Evolutionary conservation across 2,888 invertebrate genomes (phyloP), one percentile per base, ranked within the genome.

Genomic region (Anagyrus pseudococci): DNA sequence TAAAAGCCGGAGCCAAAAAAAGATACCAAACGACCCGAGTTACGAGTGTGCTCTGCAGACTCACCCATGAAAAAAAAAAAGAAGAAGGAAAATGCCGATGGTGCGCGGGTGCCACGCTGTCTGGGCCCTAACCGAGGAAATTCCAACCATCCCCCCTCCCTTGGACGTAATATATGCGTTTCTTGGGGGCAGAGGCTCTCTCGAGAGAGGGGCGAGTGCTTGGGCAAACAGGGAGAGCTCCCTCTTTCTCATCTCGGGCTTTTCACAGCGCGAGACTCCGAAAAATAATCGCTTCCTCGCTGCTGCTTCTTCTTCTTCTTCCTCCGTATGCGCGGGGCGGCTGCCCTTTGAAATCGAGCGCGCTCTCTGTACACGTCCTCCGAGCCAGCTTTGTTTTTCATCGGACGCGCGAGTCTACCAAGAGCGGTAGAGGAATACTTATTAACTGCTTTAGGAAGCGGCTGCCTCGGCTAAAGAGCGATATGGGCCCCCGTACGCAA

Each of bases 101-200:
- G 1, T 26, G 29, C 19, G 7, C 20, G 56, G 72, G 71, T 71
- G 72, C 72, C 74, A 75, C 68, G 74, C 72, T 71, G 75, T 75
- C 74, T 75, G 70, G 64, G 62, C 22, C 47, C 7, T 7, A 26
- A 48, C 6, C 23, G n/a, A 17, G 4, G n/a, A 23, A 10, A 17
- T 15, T 22, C 13, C 8, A 20, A 13, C 7, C 49, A 2, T 25
- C 40, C 6, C n/a, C 26, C 20, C 50, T 26, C 49, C 44, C 50
- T 49, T 22, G 52, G 20, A 10, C 22, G 33, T 10, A 54, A 40
- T 40, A 43, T 54, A 29, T 47, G 26, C 47, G 49, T 29, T 22
- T 13, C 25, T 17, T n/a, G 22, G 19, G 57, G 23, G 41, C 48
- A 33, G 19, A 23, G 4, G 19, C 33, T 33, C n/a, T n/a, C n/a